Evolutionary conservation across 2,888 invertebrate genomes (phyloP).

Genomic region (Epinotia demarniana): DNA sequence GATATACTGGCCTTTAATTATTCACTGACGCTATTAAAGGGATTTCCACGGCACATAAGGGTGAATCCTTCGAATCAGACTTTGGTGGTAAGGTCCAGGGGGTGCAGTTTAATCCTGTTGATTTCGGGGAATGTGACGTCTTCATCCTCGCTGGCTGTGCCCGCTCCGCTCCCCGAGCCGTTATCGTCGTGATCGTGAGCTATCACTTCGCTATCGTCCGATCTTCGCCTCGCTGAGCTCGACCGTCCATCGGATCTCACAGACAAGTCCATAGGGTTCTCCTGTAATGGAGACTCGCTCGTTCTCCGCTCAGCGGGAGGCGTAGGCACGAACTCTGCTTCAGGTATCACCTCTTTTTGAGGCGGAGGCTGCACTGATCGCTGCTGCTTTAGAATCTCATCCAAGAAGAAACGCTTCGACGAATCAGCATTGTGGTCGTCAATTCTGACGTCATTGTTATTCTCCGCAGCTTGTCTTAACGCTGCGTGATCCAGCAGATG

Average conservation of each 20-base stretch:
- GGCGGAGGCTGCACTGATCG: conserved; percentile 80
- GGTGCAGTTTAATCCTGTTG: conserved; percentile 85
- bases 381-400: conserved; percentile 90
- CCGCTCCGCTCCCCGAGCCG: conserved; percentile 76
- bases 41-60: conserved; percentile 59
- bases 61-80: conserved; percentile 79
- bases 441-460: conserved; percentile 80
- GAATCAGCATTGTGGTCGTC: conserved; percentile 87
- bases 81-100: conserved; percentile 88
- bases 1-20: conserved; percentile 77
- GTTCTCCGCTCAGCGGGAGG: conserved; percentile 76
- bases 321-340: conserved; percentile 80
- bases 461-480: conserved; percentile 76
- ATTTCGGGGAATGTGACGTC: conserved; percentile 85
- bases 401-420: conserved; percentile 89
- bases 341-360: conserved; percentile 80
- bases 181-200: conserved; percentile 75
- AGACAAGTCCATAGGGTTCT: conserved; percentile 92
- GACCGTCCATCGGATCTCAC: conserved; percentile 88
- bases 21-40: conserved; percentile 64
- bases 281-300: conserved; percentile 86
- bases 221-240: conserved; percentile 78
- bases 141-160: conserved; percentile 77
- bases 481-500: conserved; percentile 79
- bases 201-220: conserved; percentile 81